Percentiles rank a stretch among this genome's conserved stretches.
Evolutionary conservation across 2,113 vertebrate genomes (phyloP).

Genomic region (Cyrtonyx montezumae): DNA sequence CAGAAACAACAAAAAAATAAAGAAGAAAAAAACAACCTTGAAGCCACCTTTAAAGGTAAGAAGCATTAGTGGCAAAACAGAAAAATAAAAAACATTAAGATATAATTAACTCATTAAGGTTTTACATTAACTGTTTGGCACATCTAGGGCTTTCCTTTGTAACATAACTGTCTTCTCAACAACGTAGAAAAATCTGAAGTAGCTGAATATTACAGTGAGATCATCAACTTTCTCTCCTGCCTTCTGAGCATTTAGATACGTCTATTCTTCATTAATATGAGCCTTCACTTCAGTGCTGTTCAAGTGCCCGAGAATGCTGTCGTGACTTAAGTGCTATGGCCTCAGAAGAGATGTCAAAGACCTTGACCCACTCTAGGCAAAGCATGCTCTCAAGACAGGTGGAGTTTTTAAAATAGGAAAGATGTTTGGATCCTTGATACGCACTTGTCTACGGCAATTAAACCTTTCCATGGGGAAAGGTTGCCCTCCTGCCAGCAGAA

Average conservation of each 20-base stretch:
- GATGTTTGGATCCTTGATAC: background rate
- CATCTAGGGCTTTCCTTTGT: background rate
- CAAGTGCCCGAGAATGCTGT: background rate
- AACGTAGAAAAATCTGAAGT: background rate
- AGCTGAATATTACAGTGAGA: background rate
- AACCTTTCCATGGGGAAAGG: background rate
- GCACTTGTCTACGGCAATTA: background rate
- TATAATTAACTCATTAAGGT: background rate
- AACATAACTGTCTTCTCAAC: background rate
- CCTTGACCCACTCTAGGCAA: background rate
- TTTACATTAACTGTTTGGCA: background rate
- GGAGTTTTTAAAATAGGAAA: background rate
- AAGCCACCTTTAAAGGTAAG: background rate
- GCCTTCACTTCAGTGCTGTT: background rate
- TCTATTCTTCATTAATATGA: background rate
- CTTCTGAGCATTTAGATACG: background rate
- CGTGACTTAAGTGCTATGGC: rapidly evolving
- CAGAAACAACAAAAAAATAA: background rate
- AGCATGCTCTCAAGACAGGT: background rate
- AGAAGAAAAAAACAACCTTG: background rate
- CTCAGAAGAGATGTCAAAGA: background rate
- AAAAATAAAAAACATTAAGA: background rate
- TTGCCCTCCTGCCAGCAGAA: background rate
- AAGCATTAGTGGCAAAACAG: background rate
- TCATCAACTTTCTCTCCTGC: background rate